Percentiles rank a stretch among this genome's conserved stretches.
These are phyloP conservation scores for Pseudopodoces humilis DNA, from an alignment of 2,113 vertebrate genomes.

Conservation along the genomic window DNA sequence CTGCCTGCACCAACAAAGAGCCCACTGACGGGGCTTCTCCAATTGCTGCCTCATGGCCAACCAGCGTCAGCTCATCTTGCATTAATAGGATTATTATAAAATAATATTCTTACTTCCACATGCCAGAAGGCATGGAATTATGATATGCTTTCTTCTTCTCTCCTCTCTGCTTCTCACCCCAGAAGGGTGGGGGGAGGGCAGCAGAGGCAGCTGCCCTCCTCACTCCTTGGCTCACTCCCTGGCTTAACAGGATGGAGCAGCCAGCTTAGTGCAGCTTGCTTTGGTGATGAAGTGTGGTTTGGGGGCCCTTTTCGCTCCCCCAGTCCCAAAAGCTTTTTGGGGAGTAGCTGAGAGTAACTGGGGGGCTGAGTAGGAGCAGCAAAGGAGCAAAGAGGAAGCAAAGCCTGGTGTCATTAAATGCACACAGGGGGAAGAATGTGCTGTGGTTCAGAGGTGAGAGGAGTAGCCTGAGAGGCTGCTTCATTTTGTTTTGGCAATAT, in stretches of 20 bases:
- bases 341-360: not conserved
- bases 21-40: not conserved
- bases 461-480: not conserved
- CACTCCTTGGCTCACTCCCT: accelerated
- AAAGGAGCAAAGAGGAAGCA: not conserved
- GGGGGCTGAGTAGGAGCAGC: not conserved
- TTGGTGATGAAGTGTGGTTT: not conserved
- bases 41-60: not conserved
- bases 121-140: slow-evolving; percentile 28
- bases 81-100: slow-evolving; percentile 33
- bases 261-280: accelerated
- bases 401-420: not conserved
- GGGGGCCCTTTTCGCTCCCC: not conserved
- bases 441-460: not conserved
- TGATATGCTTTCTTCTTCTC: not conserved
- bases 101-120: not conserved
- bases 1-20: not conserved
- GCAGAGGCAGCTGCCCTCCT: not conserved
- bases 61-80: not conserved
- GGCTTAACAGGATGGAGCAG: accelerated
- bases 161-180: not conserved
- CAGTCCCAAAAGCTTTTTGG: accelerated
- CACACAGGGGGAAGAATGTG: accelerated
- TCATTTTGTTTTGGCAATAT: not conserved
- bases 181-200: not conserved